Evolutionary conservation across 2,888 invertebrate genomes (phyloP), one percentile per base, ranked within the genome.

Genomic region (Drosophila ezoana): DNA sequence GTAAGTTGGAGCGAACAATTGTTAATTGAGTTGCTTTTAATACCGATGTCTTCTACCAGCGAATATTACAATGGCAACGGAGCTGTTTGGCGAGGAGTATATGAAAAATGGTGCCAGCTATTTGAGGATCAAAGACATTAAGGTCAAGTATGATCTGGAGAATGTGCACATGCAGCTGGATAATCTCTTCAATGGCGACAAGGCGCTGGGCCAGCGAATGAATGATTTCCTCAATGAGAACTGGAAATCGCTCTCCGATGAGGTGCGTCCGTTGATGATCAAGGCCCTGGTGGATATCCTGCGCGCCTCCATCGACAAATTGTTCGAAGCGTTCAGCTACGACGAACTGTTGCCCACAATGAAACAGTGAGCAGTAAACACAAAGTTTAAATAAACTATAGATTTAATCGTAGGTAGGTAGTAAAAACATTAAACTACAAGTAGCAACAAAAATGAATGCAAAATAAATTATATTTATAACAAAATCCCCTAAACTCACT

Each of bases 201-300:
- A 93, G 58, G 94, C 95, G 66, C 90, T 96, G 58, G 95, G 95
- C 32, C 93, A 94, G 18, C 94, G 95, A 2, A 95, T 96, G 95
- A 96, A 96, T 90, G 91, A 94, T 33, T 96, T 96, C 89, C 90
- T 97, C 20, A 96, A 96, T 86, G 95, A 96, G 48, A 96, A 96
- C 89, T 96, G 96, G 96, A 93, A 94, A 80, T 93, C 93, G 33
- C 93, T 97, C 1, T 93, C 95, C 0, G 94, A 94, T 32, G 96
- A 96, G 83, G 93, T 97, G 4, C 95, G 95, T 81, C 95, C 94
- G 0, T 94, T 95, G 0, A 92, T 97, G 87, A 95, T 96, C 87
- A 94, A 94, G 58, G 93, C 94, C 0, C 93, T 95, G 47, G 93
- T 93, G 0, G 92, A 93, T 10, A 92, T 95, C 10, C 93, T 95